Evolutionary conservation across 2,113 vertebrate species (phyloP), one percentile per base, ranked within the genome.

Genomic region (Camarhynchus parvulus): DNA sequence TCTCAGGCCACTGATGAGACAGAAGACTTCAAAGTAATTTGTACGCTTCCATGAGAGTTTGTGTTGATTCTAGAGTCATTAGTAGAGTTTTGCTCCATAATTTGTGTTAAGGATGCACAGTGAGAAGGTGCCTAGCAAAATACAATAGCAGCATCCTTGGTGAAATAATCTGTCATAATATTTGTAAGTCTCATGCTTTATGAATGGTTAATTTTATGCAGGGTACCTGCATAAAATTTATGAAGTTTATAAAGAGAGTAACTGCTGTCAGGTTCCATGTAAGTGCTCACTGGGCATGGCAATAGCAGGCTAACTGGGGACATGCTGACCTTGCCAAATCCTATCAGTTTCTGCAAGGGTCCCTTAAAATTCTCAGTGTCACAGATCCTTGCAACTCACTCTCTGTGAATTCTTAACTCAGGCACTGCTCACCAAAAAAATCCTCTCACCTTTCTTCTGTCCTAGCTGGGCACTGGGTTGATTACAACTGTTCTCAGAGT

Each of bases 191-290:
- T 3, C 7, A 23, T 53, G 49, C 62, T 69, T 68, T 64, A 37
- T 42, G 28, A 84, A 50, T 47, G 30, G 27, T 46, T 68, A 18
- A 44, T 87, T 84, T 91, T n/a, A 18, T n/a, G 39, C 69, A 52
- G 49, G 25, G 25, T 50, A 50, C 27, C 49, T 50, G 14, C 25
- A 79, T 50, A 64, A 68, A 63, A 50, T 50, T 27, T 15, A 15
- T 50, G 27, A 50, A 50, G 25, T 50, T 50, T 50, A 75, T 50
- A 64, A 64, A 59, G 62, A 64, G 66, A n/a, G 75, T 39, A 80
- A 53, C 55, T 91, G 44, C 84, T 94, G 59, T 87, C 79, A 92
- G 63, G 55, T 58, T 84, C 75, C 59, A 30, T 17, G 28, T 6
- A 53, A 69, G 55, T 69, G 66, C 85, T 83, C 59, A 69, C 28